phyloP scores from a whole-genome alignment of 1,140 invertebrate genomes.

The Drosophila tropicalis region DNA sequence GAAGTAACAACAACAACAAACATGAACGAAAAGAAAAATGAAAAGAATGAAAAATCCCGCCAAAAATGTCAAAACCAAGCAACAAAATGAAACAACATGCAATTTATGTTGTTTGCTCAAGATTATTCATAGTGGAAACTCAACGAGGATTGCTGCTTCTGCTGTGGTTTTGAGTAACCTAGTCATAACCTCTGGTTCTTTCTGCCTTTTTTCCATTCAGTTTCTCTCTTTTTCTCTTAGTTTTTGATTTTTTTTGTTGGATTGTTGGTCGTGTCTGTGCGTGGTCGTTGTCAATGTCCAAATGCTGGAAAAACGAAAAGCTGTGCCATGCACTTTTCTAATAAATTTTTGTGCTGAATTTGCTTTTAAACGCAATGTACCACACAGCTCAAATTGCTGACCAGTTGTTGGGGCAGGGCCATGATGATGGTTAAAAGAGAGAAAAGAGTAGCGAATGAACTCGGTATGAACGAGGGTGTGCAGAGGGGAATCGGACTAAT shows the following conservation, averaged over 20 bases:
- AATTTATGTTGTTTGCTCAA: conserved; percentile 80
- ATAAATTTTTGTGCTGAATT: conserved; percentile 76
- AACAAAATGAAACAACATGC: conserved; percentile 50
- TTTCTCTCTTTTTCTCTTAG: conserved; percentile 16
- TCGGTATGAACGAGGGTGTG: not conserved
- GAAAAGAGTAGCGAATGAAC: not conserved
- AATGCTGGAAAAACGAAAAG: conserved; percentile 61
- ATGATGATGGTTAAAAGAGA: not conserved
- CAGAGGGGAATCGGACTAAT: not conserved
- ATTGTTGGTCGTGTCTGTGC: conserved; percentile 32
- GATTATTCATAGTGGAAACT: conserved; percentile 69
- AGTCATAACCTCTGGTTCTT: conserved; percentile 23
- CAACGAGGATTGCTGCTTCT: conserved; percentile 20
- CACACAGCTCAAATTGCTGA: conserved; percentile 71
- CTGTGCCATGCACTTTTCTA: conserved; percentile 74
- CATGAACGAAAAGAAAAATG: not conserved
- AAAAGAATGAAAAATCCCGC: conserved; percentile 13
- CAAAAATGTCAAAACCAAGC: conserved; percentile 55
- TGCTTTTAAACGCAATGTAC: conserved; percentile 64
- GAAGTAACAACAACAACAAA: not conserved
- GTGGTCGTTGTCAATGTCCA: conserved; percentile 50
- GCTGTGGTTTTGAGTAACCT: conserved; percentile 16
- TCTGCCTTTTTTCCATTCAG: not conserved
- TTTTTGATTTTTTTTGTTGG: too few relatives aligned
- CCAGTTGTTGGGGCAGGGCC: conserved; percentile 43